Evolutionary conservation across 2,888 invertebrate genomes (phyloP).

Genomic region (Amaurobius ferox): DNA sequence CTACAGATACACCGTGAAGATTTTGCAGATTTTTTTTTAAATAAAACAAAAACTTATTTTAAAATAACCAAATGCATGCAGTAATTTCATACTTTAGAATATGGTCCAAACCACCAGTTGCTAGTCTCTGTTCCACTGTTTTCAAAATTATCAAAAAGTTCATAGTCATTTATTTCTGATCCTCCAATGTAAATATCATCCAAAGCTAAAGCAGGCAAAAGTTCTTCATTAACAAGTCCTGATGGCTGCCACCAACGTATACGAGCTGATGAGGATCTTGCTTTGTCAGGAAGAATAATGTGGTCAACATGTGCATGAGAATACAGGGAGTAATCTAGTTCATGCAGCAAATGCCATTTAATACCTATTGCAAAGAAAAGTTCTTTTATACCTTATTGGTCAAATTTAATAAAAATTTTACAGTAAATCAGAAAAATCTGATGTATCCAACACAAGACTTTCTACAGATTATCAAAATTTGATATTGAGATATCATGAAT

Average conservation of each 20-base stretch:
- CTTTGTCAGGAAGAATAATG: constrained; percentile 76
- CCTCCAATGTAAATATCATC: constrained; percentile 79
- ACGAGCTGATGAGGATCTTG: constrained; percentile 76
- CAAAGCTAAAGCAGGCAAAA: constrained; percentile 77
- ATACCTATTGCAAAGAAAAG: constrained; percentile 75
- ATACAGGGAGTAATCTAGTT: constrained; percentile 76
- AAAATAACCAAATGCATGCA: background rate
- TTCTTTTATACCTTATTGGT: too few species aligned
- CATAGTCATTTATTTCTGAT: constrained; percentile 77
- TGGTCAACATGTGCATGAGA: constrained; percentile 76
- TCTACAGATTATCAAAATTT: too few species aligned
- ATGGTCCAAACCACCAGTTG: constrained; percentile 77
- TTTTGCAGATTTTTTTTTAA: too few species aligned
- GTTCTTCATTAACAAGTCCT: constrained; percentile 43
- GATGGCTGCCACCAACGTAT: constrained; percentile 76
- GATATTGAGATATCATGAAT: too few species aligned
- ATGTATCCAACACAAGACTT: too few species aligned
- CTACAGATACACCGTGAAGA: too few species aligned
- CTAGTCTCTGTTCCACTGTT: constrained; percentile 61
- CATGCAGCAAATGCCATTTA: constrained; percentile 77
- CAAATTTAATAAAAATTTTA: too few species aligned
- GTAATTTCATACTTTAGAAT: constrained; percentile 61
- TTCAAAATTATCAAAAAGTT: constrained; percentile 76
- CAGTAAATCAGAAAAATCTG: too few species aligned
- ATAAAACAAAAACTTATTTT: too few species aligned